Base-by-base conservation (phyloP, 2,797 vertebrate species). In the Sebastolobus alascanus region DNA sequence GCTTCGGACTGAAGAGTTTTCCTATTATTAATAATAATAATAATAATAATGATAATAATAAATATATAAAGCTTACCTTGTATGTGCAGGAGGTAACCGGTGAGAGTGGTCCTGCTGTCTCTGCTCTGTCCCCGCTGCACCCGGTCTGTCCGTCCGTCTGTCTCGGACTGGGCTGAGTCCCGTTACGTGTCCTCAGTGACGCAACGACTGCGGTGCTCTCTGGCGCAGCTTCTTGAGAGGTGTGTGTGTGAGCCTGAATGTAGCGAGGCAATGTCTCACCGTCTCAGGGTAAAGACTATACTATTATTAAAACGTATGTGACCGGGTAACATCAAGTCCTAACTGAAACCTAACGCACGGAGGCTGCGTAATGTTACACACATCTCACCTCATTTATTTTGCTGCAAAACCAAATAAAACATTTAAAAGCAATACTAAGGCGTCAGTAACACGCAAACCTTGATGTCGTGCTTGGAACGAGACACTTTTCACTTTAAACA, bases 101-200 rank as follows among this genome's bases (percentile, higher is more conserved):
- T 55, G 27, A 54, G 18, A 10, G 65, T 43, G 66, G n/a, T 43
- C 71, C 68, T 73, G 73, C 70, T 66, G 83, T 40, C 38, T 78
- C 46, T 6, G 56, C 65, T 63, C 52, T 58, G 77, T 79, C 73
- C 80, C 73, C 20, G 43, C 27, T 71, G 29, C 25, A 60, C 37
- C 67, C 72, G 37, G 10, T 60, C 46, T 20, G 40, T 43, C 40
- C 40, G 67, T 72, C 56, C 6, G 55, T 73, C 50, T 40, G 54
- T 25, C 25, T 25, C 25, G 25, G 68, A 72, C 69, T 69, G 2
- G 29, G 16, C 61, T 5, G 40, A 16, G 83, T 84, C 81, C 87
- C 67, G 86, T 87, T 88, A 82, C 83, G 82, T 67, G 77, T 87
- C 84, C 67, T 77, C 71, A 4, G 27, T 93, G 93, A 94, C 91